Evolutionary conservation across 1,140 invertebrate species (phyloP).

Genomic region (Drosophila suzukii): DNA sequence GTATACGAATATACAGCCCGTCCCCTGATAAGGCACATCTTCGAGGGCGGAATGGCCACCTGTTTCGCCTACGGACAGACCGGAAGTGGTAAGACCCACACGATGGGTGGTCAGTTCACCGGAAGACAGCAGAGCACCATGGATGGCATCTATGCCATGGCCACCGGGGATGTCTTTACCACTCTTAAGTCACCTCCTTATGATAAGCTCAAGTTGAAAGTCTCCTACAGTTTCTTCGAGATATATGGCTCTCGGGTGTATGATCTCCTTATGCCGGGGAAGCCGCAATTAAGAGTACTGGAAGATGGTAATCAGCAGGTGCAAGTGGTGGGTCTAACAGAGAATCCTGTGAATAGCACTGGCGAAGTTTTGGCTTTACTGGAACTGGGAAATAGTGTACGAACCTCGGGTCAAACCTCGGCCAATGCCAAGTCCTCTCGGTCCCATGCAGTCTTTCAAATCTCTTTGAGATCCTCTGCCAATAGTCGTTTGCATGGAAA

Average conservation of each 20-base stretch:
- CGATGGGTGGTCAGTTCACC: slow-evolving; percentile 94
- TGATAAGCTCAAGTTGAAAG: slow-evolving; percentile 89
- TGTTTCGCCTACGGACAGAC: slow-evolving; percentile 99
- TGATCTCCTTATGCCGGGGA: slow-evolving; percentile 95
- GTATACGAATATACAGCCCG: slow-evolving; percentile 98
- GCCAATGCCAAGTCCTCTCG: slow-evolving; percentile 96
- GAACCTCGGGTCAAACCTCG: slow-evolving; percentile 96
- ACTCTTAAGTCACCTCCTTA: slow-evolving; percentile 90
- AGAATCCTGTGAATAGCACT: slow-evolving; percentile 91
- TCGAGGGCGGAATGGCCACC: slow-evolving; percentile 98
- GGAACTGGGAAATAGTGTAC: slow-evolving; percentile 90
- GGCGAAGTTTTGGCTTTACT: slow-evolving; percentile 95
- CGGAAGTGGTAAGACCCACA: slow-evolving; percentile 96
- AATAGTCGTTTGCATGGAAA: slow-evolving; percentile 94
- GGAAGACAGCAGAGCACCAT: slow-evolving; percentile 92
- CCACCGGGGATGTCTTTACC: slow-evolving; percentile 95
- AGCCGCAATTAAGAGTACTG: slow-evolving; percentile 95
- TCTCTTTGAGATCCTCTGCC: slow-evolving; percentile 88
- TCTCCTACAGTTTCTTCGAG: slow-evolving; percentile 97
- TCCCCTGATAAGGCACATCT: slow-evolving; percentile 96
- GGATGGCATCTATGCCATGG: slow-evolving; percentile 94
- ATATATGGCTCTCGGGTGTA: slow-evolving; percentile 94
- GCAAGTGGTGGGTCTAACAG: slow-evolving; percentile 95
- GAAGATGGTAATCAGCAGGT: slow-evolving; percentile 96
- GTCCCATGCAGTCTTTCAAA: slow-evolving; percentile 97